Base-by-base conservation (phyloP, 2,113 vertebrate genomes). In the Apodemus sylvaticus region DNA sequence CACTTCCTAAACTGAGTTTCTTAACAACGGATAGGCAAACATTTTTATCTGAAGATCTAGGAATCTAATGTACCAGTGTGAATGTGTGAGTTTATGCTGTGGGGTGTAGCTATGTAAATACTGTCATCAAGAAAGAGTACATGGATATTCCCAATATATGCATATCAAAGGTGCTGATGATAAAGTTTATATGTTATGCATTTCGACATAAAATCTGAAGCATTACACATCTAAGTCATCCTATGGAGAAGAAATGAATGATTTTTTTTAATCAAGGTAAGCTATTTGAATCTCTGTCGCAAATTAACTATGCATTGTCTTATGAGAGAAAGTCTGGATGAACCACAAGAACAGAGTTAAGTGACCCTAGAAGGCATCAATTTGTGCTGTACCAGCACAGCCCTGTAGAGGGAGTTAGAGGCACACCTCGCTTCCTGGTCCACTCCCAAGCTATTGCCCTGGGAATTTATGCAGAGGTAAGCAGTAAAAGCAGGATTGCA, bases 341-440 rank as follows among this genome's bases (percentile, higher is more conserved):
- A 86, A 90, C 58, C 29, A 31, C 48, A 42, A 77, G 92, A 66
- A 64, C 0, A 1, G 86, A 90, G 29, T 45, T 76, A 31, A 70
- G 87, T 77, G 76, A 86, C 60, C 55, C 55, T 58, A 48, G 90
- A 51, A 94, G 7, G 29, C 3, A 81, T 8, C 48, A 66, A 74
- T 14, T 53, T 42, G 7, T 39, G 34, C 31, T 83, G 55, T 36
- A 36, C 8, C 77, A 77, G 81, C 51, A 70, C 1, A 77, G 97
- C 31, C 97, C 94, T 95, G 81, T 55, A 97, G 97, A 96, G 93
- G 93, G 93, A 96, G 93, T 81, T 39, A 94, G 88, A 97, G 88
- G 90, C 42, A 76, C 51, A 34, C 31, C 14, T 53, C 90, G 90
- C 53, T 55, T 73, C 20, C 77, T 36, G 79, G 42, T 73, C 34